Evolutionary conservation across 2,113 vertebrate genomes (phyloP).

Genomic region (Corydoras sp.): DNA sequence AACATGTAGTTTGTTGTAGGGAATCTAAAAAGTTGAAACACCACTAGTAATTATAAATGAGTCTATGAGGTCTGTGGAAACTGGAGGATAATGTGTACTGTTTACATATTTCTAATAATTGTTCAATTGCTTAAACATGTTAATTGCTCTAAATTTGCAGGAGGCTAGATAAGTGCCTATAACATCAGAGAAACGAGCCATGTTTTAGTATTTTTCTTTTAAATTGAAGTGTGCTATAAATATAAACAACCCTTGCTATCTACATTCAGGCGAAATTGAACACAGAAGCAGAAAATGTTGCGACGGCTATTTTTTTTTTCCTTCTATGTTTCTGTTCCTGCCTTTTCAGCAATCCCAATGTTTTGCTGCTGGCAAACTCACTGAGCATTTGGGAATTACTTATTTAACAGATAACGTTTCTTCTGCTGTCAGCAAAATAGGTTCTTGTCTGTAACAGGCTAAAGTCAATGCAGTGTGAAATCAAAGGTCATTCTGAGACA

Average conservation of each 20-base stretch:
- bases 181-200: constrained; percentile 5
- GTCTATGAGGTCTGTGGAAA: constrained; percentile 4
- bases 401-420: constrained; percentile 78
- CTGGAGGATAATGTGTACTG: not conserved
- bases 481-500: constrained; percentile 72
- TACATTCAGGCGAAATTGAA: constrained; percentile 41
- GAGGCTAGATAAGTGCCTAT: constrained; percentile 16
- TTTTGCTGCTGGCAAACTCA: constrained; percentile 67
- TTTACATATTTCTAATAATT: constrained; percentile 18
- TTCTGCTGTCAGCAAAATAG: constrained; percentile 70
- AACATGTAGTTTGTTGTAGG: too few species aligned
- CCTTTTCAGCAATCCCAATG: constrained; percentile 70
- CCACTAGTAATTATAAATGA: not conserved
- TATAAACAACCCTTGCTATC: constrained; percentile 33
- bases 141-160: constrained; percentile 17
- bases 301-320: constrained; percentile 37
- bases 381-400: constrained; percentile 73
- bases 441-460: constrained; percentile 66
- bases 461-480: constrained; percentile 72
- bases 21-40: too few species aligned
- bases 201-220: constrained; percentile 10
- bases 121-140: constrained; percentile 18
- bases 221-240: constrained; percentile 11
- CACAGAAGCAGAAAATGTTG: constrained; percentile 42
- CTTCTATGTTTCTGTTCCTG: constrained; percentile 53